Percentiles rank a stretch among this genome's conserved stretches.
Conservation (phyloP, 2,888 invertebrate species). For the Lochmaea capreae region DNA sequence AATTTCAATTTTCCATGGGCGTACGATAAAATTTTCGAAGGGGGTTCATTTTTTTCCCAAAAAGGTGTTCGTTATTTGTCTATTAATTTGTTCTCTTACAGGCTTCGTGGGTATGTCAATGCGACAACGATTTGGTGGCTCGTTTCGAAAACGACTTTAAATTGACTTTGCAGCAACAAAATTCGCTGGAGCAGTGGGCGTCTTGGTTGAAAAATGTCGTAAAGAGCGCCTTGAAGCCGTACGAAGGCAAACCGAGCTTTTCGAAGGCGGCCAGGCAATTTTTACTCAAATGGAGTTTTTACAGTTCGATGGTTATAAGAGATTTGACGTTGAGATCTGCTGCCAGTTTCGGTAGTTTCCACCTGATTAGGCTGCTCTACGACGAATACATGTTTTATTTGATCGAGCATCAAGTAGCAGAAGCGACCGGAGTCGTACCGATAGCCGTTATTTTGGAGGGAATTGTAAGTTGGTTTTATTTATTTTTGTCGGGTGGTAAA, state of each 20-base stretch:
- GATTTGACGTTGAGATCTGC: conserved; percentile 96
- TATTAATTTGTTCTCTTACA: background rate
- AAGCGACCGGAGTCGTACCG: conserved; percentile 89
- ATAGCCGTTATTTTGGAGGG: conserved; percentile 90
- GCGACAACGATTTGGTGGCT: conserved; percentile 81
- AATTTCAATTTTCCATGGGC: too few relatives aligned
- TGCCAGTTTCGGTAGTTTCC: conserved; percentile 98
- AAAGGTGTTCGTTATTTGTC: too few relatives aligned
- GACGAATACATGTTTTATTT: conserved; percentile 99
- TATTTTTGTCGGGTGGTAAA: conserved; percentile 11
- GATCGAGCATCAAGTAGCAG: conserved; percentile 96
- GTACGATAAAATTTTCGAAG: too few relatives aligned
- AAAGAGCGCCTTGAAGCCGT: conserved; percentile 87
- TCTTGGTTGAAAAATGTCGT: conserved; percentile 96
- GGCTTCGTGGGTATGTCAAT: conserved; percentile 78
- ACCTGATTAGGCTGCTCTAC: conserved; percentile 95
- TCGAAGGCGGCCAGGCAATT: conserved; percentile 90
- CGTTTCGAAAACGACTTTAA: conserved; percentile 93
- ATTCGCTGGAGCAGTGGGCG: conserved; percentile 97
- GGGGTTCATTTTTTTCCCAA: too few relatives aligned
- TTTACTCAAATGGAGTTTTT: conserved; percentile 98
- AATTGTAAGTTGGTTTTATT: conserved; percentile 68
- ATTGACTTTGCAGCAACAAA: conserved; percentile 90
- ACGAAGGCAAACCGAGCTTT: conserved; percentile 85
- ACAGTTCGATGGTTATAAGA: conserved; percentile 97